phyloP scores from a whole-genome alignment of 37 sponge, comb jelly and placozoan genomes.

The Bolinopsis microptera region DNA sequence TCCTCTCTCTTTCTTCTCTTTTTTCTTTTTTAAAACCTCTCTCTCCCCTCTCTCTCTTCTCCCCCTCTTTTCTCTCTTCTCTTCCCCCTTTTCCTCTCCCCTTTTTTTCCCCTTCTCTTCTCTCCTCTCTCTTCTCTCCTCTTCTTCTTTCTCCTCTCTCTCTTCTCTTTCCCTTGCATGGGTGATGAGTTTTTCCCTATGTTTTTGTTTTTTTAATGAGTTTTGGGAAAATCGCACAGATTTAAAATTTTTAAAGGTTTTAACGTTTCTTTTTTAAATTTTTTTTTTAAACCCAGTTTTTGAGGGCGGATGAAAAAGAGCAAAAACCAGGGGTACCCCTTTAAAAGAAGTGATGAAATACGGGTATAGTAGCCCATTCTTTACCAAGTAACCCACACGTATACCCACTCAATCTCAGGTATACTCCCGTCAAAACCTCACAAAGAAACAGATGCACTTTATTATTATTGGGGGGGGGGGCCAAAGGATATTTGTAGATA shows the following conservation, averaged over 20 bases:
- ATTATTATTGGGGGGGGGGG: no score
- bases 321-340: conserved; percentile 89
- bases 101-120: neutral
- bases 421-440: no score
- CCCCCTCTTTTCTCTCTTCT: neutral
- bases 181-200: no score
- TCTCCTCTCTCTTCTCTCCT: neutral
- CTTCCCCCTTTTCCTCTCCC: neutral
- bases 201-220: neutral
- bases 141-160: neutral
- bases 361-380: no score
- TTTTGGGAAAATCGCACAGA: neutral
- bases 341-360: conserved; percentile 89
- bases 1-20: neutral
- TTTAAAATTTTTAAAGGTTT: neutral
- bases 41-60: neutral
- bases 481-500: no score
- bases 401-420: no score
- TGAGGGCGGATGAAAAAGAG: conserved; percentile 82
- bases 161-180: neutral
- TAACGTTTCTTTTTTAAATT: neutral
- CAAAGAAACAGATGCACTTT: no score
- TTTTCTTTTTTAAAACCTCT: neutral
- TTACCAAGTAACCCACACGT: no score
- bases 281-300: conserved; percentile 68